A percentile compares a stretch with the other conserved stretches of the same genome.
Evolutionary conservation across 2,113 vertebrate species (phyloP).

Genomic region (Symphodus melops): DNA sequence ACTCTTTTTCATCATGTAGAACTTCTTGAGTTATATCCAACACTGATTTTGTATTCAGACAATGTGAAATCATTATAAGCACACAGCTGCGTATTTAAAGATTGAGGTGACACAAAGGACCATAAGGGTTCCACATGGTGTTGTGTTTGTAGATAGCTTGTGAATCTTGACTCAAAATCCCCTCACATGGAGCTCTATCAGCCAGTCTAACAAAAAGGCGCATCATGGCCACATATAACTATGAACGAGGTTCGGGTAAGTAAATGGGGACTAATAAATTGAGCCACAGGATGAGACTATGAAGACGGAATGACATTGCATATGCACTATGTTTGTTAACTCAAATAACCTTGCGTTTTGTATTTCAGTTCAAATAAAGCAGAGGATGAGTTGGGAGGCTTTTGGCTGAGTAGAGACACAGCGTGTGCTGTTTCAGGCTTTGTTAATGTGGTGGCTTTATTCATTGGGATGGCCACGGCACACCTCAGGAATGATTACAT

Average conservation of each 20-base stretch:
- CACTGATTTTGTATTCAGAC: neutral
- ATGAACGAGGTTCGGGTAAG: neutral
- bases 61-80: neutral
- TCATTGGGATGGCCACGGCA: slow-evolving; percentile 24
- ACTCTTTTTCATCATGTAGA: neutral
- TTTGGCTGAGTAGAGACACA: neutral
- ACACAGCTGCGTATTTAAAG: neutral
- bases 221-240: too few relatives aligned
- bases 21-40: neutral
- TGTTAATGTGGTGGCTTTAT: slow-evolving; percentile 17
- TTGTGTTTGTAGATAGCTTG: too few relatives aligned
- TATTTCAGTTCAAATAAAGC: neutral
- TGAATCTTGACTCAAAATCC: too few relatives aligned
- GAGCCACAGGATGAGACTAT: neutral
- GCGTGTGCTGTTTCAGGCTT: neutral
- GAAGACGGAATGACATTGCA: neutral
- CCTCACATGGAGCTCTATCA: too few relatives aligned
- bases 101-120: neutral
- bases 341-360: neutral
- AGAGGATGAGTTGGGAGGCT: neutral
- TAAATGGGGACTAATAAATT: neutral
- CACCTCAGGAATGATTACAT: slow-evolving; percentile 48
- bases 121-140: too few relatives aligned
- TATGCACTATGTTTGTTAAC: neutral
- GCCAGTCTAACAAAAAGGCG: too few relatives aligned